A percentile compares a stretch with the other conserved stretches of the same genome.
Evolutionary conservation across 2,888 invertebrate genomes (phyloP).

Genomic region (Ormyrus pomaceus): DNA sequence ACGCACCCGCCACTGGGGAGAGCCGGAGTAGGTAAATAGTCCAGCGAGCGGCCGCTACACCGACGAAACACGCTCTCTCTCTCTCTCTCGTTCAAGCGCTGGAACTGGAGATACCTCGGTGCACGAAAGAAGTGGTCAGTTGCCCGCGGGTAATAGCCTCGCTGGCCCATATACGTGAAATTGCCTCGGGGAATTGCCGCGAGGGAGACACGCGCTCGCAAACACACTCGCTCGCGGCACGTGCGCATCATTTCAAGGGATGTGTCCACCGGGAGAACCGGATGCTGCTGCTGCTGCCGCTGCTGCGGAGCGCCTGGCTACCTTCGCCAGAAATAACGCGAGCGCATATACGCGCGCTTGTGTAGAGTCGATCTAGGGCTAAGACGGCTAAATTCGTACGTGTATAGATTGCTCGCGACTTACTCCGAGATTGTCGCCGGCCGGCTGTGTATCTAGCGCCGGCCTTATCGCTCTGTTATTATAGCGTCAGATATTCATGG

Average conservation of each 20-base stretch:
- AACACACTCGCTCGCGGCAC: slow-evolving; percentile 26
- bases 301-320: not conserved
- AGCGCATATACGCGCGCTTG: not conserved
- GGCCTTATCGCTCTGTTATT: slow-evolving; percentile 32
- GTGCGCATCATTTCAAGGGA: slow-evolving; percentile 47
- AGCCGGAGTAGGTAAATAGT: not conserved
- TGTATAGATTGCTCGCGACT: not conserved
- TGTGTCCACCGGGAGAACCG: slow-evolving; percentile 36
- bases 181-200: slow-evolving; percentile 48
- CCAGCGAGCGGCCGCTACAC: not conserved
- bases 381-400: slow-evolving; percentile 1
- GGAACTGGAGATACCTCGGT: no score
- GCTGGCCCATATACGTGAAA: slow-evolving; percentile 44
- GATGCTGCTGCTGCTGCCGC: slow-evolving; percentile 24
- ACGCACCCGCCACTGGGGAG: no score
- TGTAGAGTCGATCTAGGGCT: slow-evolving; percentile 11
- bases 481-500: slow-evolving; percentile 8
- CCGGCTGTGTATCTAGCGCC: not conserved
- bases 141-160: slow-evolving; percentile 41
- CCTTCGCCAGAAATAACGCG: slow-evolving; percentile 17
- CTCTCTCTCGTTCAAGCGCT: no score
- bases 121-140: slow-evolving; percentile 44
- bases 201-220: slow-evolving; percentile 3
- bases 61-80: no score
- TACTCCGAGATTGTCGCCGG: not conserved